Base-by-base conservation (phyloP, 2,113 vertebrate species). In the Eudyptes chrysolophus region DNA sequence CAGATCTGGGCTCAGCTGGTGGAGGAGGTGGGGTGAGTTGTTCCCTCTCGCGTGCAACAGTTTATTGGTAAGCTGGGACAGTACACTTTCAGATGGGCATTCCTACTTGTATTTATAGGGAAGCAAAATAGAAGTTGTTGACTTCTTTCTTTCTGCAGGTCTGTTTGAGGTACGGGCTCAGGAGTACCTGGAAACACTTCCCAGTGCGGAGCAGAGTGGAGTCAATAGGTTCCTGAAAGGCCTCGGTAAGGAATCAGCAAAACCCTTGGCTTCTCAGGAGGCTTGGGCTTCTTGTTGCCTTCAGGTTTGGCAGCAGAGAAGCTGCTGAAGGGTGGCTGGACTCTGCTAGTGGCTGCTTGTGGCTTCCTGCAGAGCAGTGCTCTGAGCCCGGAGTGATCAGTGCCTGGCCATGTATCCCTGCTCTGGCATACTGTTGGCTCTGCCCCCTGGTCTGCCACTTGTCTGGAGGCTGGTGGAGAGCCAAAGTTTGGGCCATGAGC, bases 171-270 rank as follows among this genome's bases (percentile, higher is more conserved):
- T 99, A 93, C 98, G 99, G 92, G 99, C 99, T 95, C 99, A 99
- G 77, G 99, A 99, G 93, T 99, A 99, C 98, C 98, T 99, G 94
- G 99, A 99, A 90, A 99, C 99, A 2, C 98, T 99, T 69, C 99
- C 99, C 68, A 98, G 96, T 11, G 99, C 99, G 58, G 99, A 99
- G 54, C 98, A 99, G 96, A 98, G 99, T 52, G 99, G 99, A 16
- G 99, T 99, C 91, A 99, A 99, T 97, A 99, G 98, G 95, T 99
- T 99, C 96, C 98, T 99, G 72, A 99, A 99, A 98, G 99, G 99
- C 78, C 97, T 99, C 71, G 99, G 99, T 99, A 97, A 98, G 97
- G 55, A 64, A 71, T 12, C 2, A 30, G 69, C n/a, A 75, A 69
- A 93, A 11, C 34, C 40, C 15, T 36, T 54, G 61, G 12, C 49